phyloP scores from a whole-genome alignment of 2,113 vertebrate genomes.

The Rhea pennata region DNA sequence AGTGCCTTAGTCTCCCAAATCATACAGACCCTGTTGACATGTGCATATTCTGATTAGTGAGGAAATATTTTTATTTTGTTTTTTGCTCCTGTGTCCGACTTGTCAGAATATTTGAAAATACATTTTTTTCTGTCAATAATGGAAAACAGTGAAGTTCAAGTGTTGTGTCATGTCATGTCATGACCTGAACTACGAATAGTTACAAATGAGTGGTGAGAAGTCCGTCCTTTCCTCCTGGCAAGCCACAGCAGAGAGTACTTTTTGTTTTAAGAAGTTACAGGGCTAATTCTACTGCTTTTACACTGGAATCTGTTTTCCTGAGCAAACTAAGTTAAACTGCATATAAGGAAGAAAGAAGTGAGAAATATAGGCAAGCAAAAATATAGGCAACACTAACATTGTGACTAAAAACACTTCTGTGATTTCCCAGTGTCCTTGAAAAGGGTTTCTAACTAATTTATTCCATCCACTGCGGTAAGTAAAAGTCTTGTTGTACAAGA shows the following conservation, averaged over 20 bases:
- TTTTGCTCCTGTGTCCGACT: background rate
- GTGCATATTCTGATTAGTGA: background rate
- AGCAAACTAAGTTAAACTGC: background rate
- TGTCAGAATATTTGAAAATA: background rate
- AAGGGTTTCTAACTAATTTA: background rate
- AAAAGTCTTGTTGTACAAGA: background rate
- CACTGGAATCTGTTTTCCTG: background rate
- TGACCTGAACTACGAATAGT: background rate
- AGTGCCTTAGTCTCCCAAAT: background rate
- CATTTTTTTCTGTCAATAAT: background rate
- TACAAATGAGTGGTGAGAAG: background rate
- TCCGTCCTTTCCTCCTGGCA: background rate
- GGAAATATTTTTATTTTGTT: background rate
- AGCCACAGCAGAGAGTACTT: background rate
- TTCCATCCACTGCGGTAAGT: background rate
- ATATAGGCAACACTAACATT: background rate
- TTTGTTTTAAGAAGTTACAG: background rate
- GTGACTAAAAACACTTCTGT: background rate
- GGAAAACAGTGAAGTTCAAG: background rate
- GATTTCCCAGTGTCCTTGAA: slow-evolving; percentile 21
- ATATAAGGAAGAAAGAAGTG: background rate
- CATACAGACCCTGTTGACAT: background rate
- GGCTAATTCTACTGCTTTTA: background rate
- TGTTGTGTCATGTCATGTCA: background rate
- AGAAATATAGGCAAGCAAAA: background rate